phyloP scores from a whole-genome alignment of 1,140 invertebrate species.

The Kradibia gibbosae region DNA sequence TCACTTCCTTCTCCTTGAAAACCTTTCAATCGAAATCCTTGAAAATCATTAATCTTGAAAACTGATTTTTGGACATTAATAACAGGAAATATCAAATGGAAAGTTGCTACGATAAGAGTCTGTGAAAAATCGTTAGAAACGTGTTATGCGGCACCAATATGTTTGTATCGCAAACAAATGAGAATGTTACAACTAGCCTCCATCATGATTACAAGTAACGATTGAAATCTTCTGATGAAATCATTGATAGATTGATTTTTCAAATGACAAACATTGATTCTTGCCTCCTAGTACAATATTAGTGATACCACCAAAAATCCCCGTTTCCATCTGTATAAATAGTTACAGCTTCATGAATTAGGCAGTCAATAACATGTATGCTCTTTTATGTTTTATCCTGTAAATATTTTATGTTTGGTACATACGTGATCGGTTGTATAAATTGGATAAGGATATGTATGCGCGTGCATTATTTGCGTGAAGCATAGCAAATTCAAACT shows the following conservation, averaged over 20 bases:
- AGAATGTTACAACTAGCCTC: too few species aligned
- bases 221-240: neutral
- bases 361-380: neutral
- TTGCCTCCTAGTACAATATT: neutral
- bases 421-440: constrained; percentile 44
- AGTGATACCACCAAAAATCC: neutral
- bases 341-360: neutral
- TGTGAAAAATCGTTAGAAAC: neutral
- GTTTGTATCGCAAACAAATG: neutral
- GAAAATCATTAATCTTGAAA: too few species aligned
- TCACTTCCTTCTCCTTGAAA: too few species aligned
- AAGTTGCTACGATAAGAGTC: neutral
- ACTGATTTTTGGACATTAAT: neutral
- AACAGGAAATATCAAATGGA: neutral
- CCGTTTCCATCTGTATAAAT: neutral
- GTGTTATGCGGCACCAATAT: neutral
- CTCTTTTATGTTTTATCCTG: neutral
- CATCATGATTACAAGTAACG: neutral
- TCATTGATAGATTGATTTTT: neutral
- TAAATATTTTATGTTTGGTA: constrained; percentile 44
- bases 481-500: neutral
- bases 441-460: constrained; percentile 9
- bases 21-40: too few species aligned
- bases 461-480: too few species aligned
- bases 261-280: neutral